Conservation (phyloP, 1,140 invertebrate species). For the Charaxes varanes region DNA sequence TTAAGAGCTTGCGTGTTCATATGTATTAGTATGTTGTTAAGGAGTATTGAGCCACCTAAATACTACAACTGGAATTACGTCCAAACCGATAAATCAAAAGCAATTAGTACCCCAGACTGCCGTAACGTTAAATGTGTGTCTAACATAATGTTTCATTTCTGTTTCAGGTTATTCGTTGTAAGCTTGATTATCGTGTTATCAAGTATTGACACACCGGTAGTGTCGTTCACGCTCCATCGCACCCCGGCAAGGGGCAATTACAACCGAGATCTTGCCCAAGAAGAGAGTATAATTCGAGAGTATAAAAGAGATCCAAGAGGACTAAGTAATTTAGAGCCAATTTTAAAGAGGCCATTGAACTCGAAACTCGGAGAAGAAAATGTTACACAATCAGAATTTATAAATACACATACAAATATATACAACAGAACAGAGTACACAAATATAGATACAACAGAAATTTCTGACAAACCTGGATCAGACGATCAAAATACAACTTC, state of each 20-base stretch:
- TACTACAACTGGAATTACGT: slow-evolving; percentile 1
- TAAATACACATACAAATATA: no score
- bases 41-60: slow-evolving; percentile 7
- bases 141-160: slow-evolving; percentile 8
- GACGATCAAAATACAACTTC: no score
- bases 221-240: slow-evolving; percentile 19
- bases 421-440: no score
- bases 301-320: slow-evolving; percentile 30
- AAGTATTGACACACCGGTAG: slow-evolving; percentile 19
- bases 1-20: no score
- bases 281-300: slow-evolving; percentile 34
- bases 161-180: slow-evolving; percentile 29
- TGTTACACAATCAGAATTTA: no score
- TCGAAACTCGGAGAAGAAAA: neutral
- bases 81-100: slow-evolving; percentile 3
- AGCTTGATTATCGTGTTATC: slow-evolving; percentile 19
- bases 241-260: neutral
- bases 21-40: no score
- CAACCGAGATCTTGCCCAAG: slow-evolving; percentile 27
- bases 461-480: no score
- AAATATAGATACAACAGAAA: no score
- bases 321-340: slow-evolving; percentile 15
- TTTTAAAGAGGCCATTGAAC: neutral
- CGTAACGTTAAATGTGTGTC: neutral
- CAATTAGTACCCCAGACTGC: neutral